phyloP scores from a whole-genome alignment of 23 tunicate genomes.

The Ascidia mentula region DNA sequence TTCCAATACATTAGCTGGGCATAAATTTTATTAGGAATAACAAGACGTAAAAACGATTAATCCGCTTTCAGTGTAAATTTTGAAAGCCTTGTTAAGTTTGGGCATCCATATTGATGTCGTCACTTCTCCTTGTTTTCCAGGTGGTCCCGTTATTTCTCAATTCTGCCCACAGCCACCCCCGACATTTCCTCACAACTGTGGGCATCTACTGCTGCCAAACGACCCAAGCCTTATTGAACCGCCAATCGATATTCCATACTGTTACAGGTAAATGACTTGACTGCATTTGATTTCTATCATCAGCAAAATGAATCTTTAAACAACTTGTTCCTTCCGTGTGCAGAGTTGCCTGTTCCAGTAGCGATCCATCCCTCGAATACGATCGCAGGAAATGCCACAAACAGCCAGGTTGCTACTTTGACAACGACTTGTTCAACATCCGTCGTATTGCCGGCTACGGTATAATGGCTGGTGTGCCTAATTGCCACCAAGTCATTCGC shows the following conservation, averaged over 20 bases:
- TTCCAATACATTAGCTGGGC: no score
- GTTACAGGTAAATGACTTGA: not conserved
- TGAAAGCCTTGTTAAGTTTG: no score
- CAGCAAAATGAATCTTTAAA: no score
- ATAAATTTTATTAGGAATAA: no score
- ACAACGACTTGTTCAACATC: slow-evolving; percentile 39
- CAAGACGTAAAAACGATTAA: no score
- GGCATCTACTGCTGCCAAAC: not conserved
- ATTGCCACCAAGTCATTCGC: slow-evolving; percentile 62
- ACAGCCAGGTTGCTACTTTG: slow-evolving; percentile 73
- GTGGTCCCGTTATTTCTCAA: not conserved
- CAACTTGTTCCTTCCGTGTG: not conserved
- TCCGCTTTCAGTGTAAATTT: no score
- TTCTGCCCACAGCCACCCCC: no score
- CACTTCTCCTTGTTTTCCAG: not conserved
- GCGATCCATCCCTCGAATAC: slow-evolving; percentile 27
- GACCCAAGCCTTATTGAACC: not conserved
- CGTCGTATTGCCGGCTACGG: slow-evolving; percentile 45
- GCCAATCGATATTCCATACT: not conserved
- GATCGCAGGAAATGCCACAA: slow-evolving; percentile 27
- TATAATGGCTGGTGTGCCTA: slow-evolving; percentile 64
- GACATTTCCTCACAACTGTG: not conserved
- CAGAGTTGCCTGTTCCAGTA: slow-evolving; percentile 50
- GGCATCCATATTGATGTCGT: no score
- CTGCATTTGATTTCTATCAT: not conserved